These are phyloP conservation scores for Suricata suricatta DNA, from an alignment of 2,113 vertebrate species.

Conservation along the genomic window DNA sequence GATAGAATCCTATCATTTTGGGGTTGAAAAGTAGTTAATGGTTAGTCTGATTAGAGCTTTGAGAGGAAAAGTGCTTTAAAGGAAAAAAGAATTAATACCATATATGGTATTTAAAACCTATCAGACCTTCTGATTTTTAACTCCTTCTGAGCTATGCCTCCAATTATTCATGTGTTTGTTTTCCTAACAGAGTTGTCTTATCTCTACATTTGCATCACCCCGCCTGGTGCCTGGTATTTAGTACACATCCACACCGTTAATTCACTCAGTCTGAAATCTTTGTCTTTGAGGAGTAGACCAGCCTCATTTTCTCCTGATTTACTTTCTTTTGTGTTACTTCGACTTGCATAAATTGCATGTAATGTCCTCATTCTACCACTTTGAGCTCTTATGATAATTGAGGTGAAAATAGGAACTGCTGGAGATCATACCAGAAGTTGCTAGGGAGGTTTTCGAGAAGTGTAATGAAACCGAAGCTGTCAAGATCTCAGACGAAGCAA, in stretches of 20 bases:
- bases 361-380: neutral
- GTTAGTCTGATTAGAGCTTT: neutral
- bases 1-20: conserved; percentile 1
- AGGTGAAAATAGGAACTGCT: neutral
- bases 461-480: neutral
- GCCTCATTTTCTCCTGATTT: neutral
- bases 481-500: neutral
- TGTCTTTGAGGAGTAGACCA: neutral
- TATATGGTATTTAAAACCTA: neutral
- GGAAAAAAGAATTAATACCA: neutral
- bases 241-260: neutral
- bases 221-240: neutral
- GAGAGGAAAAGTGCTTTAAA: neutral
- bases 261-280: neutral
- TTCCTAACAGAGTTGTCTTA: neutral
- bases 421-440: neutral
- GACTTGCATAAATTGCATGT: neutral
- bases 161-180: neutral
- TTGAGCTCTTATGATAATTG: neutral
- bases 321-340: neutral
- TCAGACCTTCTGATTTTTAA: neutral
- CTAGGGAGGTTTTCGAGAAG: neutral
- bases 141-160: neutral
- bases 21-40: neutral
- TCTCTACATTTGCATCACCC: neutral